Conservation (phyloP, 2,113 vertebrate species). For the Tilapia sparmanii region DNA sequence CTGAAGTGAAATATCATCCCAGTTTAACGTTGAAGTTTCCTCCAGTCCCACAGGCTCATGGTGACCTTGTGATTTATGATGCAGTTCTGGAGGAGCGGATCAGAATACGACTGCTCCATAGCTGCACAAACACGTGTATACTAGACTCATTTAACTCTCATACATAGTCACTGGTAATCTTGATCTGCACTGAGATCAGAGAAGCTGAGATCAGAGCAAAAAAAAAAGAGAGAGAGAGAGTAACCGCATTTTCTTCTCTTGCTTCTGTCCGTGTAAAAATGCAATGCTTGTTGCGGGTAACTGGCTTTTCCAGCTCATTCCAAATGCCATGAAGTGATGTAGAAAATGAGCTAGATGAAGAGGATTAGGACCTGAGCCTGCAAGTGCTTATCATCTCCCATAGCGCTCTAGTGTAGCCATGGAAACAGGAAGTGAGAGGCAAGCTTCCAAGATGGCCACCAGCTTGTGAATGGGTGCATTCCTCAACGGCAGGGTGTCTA, state of each 20-base stretch:
- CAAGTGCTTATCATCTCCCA: constrained; percentile 52
- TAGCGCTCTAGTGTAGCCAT: constrained; percentile 54
- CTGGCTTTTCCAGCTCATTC: constrained; percentile 31
- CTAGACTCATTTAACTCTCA: background rate
- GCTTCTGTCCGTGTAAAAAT: constrained; percentile 1
- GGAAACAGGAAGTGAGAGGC: constrained; percentile 72
- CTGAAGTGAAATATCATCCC: constrained; percentile 47
- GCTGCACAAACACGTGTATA: background rate
- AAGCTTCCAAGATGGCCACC: constrained; percentile 76
- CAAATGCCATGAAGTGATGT: constrained; percentile 61
- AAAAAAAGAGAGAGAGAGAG: background rate
- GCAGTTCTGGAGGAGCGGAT: background rate
- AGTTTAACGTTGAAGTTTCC: constrained; percentile 43
- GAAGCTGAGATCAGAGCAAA: background rate
- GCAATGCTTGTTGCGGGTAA: constrained; percentile 17
- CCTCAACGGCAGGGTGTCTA: constrained; percentile 66
- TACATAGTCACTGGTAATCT: background rate
- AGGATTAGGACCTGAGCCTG: constrained; percentile 50
- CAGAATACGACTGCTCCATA: constrained; percentile 35
- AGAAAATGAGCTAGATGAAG: constrained; percentile 60
- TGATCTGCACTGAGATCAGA: background rate
- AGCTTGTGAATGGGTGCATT: constrained; percentile 76
- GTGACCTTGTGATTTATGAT: constrained; percentile 50
- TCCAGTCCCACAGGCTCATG: constrained; percentile 33
- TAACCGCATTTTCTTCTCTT: background rate